Conservation (phyloP, 2,797 vertebrate species). For the Fistularia commersonii region DNA sequence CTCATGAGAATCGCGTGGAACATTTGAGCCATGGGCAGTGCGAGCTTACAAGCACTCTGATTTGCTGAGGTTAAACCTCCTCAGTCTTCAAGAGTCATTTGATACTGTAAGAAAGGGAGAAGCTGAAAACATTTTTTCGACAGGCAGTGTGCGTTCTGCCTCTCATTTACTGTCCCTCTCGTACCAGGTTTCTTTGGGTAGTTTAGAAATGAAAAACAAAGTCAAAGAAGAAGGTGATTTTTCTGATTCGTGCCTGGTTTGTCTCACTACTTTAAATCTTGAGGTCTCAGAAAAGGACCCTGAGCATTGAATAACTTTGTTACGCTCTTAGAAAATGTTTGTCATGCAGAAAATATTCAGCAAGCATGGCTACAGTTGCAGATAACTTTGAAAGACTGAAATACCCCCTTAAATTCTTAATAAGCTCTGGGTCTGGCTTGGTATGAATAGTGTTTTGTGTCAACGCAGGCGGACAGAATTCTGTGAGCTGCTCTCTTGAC, state of each 20-base stretch:
- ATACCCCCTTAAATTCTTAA: too few relatives aligned
- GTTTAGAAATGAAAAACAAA: background rate
- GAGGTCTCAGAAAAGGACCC: too few relatives aligned
- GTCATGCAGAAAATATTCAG: background rate
- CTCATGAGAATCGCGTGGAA: conserved; percentile 39
- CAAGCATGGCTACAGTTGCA: too few relatives aligned
- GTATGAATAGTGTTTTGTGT: conserved; percentile 1
- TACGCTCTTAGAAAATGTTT: background rate
- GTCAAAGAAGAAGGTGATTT: too few relatives aligned
- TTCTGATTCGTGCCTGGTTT: too few relatives aligned
- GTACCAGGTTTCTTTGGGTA: conserved; percentile 44
- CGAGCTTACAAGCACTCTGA: conserved; percentile 44
- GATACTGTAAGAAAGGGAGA: conserved; percentile 39
- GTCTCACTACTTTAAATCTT: too few relatives aligned
- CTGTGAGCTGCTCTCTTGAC: too few relatives aligned
- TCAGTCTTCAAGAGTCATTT: conserved; percentile 59
- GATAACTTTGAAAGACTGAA: too few relatives aligned
- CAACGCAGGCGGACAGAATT: too few relatives aligned
- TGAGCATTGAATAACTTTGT: too few relatives aligned
- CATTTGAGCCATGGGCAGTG: conserved; percentile 33
- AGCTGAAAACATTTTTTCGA: conserved; percentile 28
- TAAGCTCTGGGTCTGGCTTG: background rate
- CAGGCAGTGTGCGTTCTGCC: conserved; percentile 8
- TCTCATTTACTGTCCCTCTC: conserved; percentile 18
- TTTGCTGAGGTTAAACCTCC: conserved; percentile 55